These are phyloP conservation scores for Rotaria macrura DNA, from an alignment of 2,888 invertebrate genomes.

Conservation along the genomic window DNA sequence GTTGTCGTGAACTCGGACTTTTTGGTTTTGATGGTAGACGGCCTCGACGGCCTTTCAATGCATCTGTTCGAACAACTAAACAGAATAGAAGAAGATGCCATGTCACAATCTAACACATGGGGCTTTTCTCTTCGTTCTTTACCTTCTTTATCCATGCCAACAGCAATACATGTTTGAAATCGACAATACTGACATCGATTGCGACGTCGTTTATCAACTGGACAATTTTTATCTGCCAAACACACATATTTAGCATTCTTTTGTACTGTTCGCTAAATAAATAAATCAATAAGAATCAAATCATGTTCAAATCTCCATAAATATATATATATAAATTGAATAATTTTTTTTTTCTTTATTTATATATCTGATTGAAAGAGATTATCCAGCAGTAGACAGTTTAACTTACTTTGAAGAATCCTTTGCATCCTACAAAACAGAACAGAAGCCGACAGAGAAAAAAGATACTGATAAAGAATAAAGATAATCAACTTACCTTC, in stretches of 20 bases:
- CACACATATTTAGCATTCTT: slow-evolving; percentile 97
- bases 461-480: slow-evolving; percentile 44
- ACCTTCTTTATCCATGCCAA: slow-evolving; percentile 97
- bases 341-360: neutral
- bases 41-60: slow-evolving; percentile 85
- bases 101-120: too few species aligned
- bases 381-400: neutral
- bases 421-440: slow-evolving; percentile 63
- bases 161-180: slow-evolving; percentile 90
- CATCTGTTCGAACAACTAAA: slow-evolving; percentile 81
- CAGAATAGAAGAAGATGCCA: too few species aligned
- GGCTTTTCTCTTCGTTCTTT: slow-evolving; percentile 33
- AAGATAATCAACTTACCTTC: slow-evolving; percentile 82
- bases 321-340: too few species aligned
- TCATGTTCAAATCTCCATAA: neutral
- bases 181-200: slow-evolving; percentile 97
- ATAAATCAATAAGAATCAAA: neutral
- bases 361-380: neutral
- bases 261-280: slow-evolving; percentile 83
- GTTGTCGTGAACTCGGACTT: slow-evolving; percentile 67
- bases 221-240: slow-evolving; percentile 85
- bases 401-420: slow-evolving; percentile 53
- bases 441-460: neutral
- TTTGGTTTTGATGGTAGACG: slow-evolving; percentile 78
- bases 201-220: slow-evolving; percentile 87